Evolutionary conservation across 2,113 vertebrate species (phyloP).

Genomic region (Xenotilapia leptura): DNA sequence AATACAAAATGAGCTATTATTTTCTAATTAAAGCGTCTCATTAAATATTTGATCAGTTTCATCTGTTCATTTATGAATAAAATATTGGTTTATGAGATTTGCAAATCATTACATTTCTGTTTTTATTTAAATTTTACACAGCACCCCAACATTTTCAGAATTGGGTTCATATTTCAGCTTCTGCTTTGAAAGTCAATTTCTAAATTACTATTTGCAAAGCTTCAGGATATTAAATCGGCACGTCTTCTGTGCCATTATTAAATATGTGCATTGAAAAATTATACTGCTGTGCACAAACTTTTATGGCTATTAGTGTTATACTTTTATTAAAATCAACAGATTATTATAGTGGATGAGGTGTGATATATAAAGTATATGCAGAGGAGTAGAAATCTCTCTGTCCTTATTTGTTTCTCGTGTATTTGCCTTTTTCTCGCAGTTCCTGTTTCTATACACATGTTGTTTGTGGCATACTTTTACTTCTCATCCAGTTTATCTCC

Average conservation of each 20-base stretch:
- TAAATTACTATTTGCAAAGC: background rate
- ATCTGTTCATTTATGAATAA: background rate
- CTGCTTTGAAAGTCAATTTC: background rate
- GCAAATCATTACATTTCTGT: background rate
- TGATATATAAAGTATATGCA: background rate
- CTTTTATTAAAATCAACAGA: background rate
- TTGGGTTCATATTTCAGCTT: background rate
- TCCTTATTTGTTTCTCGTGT: background rate
- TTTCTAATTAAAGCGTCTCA: background rate
- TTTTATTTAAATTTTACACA: background rate
- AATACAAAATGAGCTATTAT: background rate
- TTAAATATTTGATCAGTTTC: background rate
- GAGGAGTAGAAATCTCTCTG: background rate
- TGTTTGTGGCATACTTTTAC: background rate
- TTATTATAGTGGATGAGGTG: background rate
- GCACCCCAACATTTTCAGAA: background rate
- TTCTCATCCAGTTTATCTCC: background rate
- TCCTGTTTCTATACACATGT: background rate
- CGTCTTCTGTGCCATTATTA: background rate
- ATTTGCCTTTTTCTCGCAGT: background rate
- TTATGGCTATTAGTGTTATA: background rate
- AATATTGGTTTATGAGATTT: background rate
- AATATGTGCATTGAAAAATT: background rate
- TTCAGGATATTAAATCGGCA: background rate
- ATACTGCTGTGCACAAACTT: background rate